A percentile compares a stretch with the other conserved stretches of the same genome.
phyloP scores from a whole-genome alignment of 2,113 vertebrate genomes.

The Megatriorchis doriae region DNA sequence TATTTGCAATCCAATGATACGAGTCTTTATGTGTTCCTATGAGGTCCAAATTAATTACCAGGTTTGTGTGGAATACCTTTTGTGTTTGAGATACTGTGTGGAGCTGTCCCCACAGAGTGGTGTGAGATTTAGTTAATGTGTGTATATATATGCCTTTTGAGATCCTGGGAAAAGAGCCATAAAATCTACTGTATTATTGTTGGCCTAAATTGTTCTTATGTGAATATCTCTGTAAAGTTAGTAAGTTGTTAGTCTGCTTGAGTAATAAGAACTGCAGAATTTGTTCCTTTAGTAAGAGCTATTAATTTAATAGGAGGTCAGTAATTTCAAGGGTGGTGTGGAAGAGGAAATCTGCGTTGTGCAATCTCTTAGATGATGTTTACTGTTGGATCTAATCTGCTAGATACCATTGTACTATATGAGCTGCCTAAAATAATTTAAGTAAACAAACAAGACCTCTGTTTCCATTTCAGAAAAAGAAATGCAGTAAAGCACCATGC shows the following conservation, averaged over 20 bases:
- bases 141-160: not conserved
- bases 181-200: not conserved
- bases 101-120: not conserved
- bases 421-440: not conserved
- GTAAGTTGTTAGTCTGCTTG: conserved; percentile 7
- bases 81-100: not conserved
- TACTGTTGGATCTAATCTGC: not conserved
- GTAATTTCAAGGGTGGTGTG: conserved; percentile 10
- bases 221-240: not conserved
- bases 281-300: not conserved
- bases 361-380: not conserved
- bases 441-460: not conserved
- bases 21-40: not conserved
- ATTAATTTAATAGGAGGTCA: not conserved
- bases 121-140: not conserved
- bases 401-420: not conserved
- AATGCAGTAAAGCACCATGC: not conserved
- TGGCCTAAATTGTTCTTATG: not conserved
- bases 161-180: not conserved
- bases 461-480: not conserved
- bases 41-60: not conserved
- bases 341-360: conserved; percentile 1
- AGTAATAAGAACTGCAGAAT: conserved; percentile 34
- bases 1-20: not conserved
- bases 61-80: not conserved